Conservation (phyloP, 2,797 vertebrate genomes). For the Neoniphon sammara region DNA sequence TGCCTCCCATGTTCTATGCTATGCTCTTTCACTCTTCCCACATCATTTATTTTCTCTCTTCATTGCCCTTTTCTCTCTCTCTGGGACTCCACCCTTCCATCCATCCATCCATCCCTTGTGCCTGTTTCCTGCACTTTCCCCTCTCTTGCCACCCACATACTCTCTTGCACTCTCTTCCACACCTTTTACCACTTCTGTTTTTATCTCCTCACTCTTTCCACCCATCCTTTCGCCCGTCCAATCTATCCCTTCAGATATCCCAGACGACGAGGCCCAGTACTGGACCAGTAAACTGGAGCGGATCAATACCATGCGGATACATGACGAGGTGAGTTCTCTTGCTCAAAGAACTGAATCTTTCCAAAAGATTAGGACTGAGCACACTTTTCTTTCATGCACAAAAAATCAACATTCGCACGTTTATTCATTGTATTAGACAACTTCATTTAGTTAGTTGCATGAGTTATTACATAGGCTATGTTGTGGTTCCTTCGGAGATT, state of each 20-base stretch:
- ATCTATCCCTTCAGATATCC: constrained; percentile 84
- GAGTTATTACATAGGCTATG: neutral
- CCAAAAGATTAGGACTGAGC: too few relatives aligned
- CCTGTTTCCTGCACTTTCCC: too few relatives aligned
- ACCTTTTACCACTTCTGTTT: neutral
- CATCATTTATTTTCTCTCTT: constrained; percentile 29
- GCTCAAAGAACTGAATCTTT: too few relatives aligned
- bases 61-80: neutral
- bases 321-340: constrained; percentile 84
- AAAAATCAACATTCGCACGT: too few relatives aligned
- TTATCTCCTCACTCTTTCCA: neutral
- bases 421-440: neutral
- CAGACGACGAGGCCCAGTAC: constrained; percentile 95
- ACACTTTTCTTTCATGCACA: too few relatives aligned
- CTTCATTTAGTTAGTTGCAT: neutral
- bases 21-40: constrained; percentile 1
- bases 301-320: constrained; percentile 89
- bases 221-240: neutral
- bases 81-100: neutral
- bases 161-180: neutral
- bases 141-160: too few relatives aligned
- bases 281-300: constrained; percentile 95
- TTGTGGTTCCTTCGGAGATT: neutral
- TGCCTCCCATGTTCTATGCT: neutral
- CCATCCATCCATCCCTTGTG: too few relatives aligned